A percentile compares a stretch with the other conserved stretches of the same genome.
Evolutionary conservation across 1,140 invertebrate genomes (phyloP).

Genomic region (Aphis craccivora): DNA sequence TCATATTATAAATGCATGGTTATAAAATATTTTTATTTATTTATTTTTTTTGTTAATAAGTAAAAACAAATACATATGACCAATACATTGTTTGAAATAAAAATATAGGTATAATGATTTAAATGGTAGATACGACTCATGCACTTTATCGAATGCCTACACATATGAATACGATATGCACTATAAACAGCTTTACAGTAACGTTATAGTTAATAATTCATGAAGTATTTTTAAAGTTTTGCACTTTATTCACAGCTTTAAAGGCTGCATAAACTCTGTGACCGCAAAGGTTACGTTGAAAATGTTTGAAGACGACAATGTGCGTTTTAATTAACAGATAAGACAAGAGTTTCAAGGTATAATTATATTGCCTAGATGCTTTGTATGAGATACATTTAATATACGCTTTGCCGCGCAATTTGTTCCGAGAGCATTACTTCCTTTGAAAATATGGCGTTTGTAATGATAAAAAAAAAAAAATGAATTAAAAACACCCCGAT

Average conservation of each 20-base stretch:
- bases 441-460: constrained; percentile 2
- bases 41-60: not conserved
- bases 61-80: not conserved
- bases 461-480: not conserved
- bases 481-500: not conserved
- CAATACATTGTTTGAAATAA: not conserved
- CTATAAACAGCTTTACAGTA: not conserved
- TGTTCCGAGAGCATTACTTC: no score
- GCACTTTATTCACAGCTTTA: not conserved
- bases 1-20: not conserved
- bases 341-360: not conserved
- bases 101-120: not conserved
- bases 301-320: not conserved
- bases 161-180: not conserved
- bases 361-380: not conserved
- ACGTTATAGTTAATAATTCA: not conserved
- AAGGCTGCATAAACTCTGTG: not conserved
- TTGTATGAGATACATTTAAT: not conserved
- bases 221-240: not conserved
- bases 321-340: constrained; percentile 10
- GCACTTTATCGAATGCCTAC: not conserved
- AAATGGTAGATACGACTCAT: not conserved
- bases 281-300: not conserved
- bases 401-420: not conserved
- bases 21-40: not conserved